These are phyloP conservation scores for Columba guinea DNA, from an alignment of 2,797 vertebrate genomes.

Conservation along the genomic window DNA sequence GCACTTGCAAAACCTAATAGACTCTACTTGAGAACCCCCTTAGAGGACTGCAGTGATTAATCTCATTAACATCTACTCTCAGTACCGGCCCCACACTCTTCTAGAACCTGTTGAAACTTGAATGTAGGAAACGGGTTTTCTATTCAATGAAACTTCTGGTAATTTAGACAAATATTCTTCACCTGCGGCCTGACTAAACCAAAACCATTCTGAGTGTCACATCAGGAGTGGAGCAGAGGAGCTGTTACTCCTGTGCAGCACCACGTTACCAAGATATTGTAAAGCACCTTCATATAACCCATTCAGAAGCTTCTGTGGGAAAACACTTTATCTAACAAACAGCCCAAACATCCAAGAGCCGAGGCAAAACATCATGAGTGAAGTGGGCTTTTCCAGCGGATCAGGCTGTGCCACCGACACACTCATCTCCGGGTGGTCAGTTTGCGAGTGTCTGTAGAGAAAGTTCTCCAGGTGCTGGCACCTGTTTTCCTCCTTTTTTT, in stretches of 20 bases:
- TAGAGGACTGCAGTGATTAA: neutral
- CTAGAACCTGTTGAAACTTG: neutral
- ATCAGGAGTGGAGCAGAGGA: neutral
- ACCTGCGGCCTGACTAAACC: neutral
- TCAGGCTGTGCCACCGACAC: neutral
- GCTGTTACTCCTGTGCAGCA: neutral
- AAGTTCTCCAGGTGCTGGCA: neutral
- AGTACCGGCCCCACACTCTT: neutral
- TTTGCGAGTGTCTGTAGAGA: neutral
- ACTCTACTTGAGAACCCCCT: neutral
- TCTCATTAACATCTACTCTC: neutral
- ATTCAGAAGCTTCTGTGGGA: neutral
- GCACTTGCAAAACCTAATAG: neutral
- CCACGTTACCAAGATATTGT: neutral
- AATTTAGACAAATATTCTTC: neutral
- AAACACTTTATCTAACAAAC: neutral
- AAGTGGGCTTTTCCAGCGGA: neutral
- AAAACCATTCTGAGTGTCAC: neutral
- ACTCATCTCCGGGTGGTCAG: neutral
- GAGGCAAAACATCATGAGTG: neutral
- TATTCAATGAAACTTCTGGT: neutral
- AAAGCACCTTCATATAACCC: neutral
- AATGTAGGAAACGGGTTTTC: neutral
- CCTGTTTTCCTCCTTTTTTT: neutral
- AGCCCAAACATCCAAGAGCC: neutral